Percentiles rank a stretch among this genome's conserved stretches.
Conservation (phyloP, 2,113 vertebrate species). For the Dinomys branickii region DNA sequence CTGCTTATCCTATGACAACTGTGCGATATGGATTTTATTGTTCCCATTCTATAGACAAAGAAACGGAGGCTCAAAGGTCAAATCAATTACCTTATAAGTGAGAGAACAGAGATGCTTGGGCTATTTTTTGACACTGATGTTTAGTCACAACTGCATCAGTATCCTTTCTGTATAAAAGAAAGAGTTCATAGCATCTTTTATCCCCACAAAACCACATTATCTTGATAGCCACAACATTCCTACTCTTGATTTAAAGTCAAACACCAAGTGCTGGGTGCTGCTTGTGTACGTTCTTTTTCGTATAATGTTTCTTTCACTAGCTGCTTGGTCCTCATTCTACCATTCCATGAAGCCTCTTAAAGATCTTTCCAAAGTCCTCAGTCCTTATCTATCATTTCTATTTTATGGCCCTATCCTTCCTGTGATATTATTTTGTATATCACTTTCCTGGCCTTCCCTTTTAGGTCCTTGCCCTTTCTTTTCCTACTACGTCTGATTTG, state of each 20-base stretch:
- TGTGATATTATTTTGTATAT: conserved; percentile 56
- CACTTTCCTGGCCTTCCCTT: conserved; percentile 27
- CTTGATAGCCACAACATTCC: not conserved
- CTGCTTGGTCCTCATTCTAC: conserved; percentile 47
- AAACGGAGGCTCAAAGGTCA: not conserved
- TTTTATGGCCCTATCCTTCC: conserved; percentile 28
- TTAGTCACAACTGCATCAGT: not conserved
- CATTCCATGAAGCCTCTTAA: conserved; percentile 62
- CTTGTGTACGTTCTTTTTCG: not conserved
- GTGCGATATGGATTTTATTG: not conserved
- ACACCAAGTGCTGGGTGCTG: not conserved
- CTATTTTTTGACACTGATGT: not conserved
- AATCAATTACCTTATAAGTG: conserved; percentile 39
- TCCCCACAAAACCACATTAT: not conserved
- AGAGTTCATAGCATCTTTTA: not conserved
- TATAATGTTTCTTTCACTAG: conserved; percentile 14
- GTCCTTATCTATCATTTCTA: conserved; percentile 53
- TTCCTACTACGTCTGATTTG: not conserved
- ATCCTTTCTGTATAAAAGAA: conserved; percentile 42
- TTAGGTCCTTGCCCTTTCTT: conserved; percentile 35
- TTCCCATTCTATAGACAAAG: conserved; percentile 7
- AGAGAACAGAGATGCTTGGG: not conserved
- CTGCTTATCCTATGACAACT: not conserved
- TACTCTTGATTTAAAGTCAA: not conserved
- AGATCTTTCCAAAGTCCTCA: conserved; percentile 57